Evolutionary conservation across 2,113 vertebrate species (phyloP).

Genomic region (Naja naja): DNA sequence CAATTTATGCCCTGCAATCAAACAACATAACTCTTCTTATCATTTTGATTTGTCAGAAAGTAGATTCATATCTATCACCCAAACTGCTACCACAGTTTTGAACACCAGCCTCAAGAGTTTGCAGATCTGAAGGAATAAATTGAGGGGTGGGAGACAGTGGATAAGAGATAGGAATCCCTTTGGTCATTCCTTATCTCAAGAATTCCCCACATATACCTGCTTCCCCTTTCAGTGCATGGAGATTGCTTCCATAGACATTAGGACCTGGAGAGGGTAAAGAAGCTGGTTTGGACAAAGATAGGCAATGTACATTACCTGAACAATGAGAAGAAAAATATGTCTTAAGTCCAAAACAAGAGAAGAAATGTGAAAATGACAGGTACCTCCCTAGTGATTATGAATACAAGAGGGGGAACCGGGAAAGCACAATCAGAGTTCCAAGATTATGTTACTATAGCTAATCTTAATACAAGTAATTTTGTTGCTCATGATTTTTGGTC

Average conservation of each 20-base stretch:
- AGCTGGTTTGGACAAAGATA: not conserved
- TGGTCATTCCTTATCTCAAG: not conserved
- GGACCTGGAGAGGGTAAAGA: not conserved
- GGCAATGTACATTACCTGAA: not conserved
- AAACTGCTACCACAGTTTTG: not conserved
- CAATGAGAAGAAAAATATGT: not conserved
- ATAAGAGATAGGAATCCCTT: not conserved
- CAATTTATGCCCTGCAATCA: not conserved
- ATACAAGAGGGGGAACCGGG: not conserved
- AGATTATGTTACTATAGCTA: not conserved
- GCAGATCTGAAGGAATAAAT: not conserved
- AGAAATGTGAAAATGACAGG: not conserved
- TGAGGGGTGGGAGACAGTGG: too few relatives aligned
- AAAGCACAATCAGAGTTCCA: not conserved
- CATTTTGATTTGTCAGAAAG: not conserved
- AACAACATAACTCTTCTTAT: not conserved
- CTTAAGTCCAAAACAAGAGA: not conserved
- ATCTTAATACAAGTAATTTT: not conserved
- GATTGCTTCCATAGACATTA: not conserved
- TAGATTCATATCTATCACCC: not conserved
- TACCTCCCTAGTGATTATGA: not conserved
- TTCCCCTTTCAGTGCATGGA: not conserved
- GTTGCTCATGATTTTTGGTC: not conserved
- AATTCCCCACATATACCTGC: not conserved
- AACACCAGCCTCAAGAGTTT: not conserved